These are phyloP conservation scores for Paradoxurus hermaphroditus DNA, from an alignment of 2,113 vertebrate genomes.

Conservation along the genomic window DNA sequence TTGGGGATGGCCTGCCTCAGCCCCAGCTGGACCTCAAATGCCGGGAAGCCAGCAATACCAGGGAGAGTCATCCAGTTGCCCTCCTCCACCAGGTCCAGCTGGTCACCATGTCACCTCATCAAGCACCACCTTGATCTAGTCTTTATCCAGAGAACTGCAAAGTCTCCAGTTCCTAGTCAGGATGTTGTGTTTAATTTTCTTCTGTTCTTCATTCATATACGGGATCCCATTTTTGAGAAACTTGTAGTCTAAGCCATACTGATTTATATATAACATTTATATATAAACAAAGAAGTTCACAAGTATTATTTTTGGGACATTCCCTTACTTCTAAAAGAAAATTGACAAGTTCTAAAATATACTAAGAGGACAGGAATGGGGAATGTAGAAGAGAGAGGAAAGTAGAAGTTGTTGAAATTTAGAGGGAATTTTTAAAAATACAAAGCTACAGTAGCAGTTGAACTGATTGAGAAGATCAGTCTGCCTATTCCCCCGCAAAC, in stretches of 20 bases:
- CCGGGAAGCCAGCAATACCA: slow-evolving; percentile 70
- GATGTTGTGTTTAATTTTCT: slow-evolving; percentile 74
- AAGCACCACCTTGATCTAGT: slow-evolving; percentile 82
- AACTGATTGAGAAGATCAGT: not conserved
- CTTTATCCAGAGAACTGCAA: slow-evolving; percentile 71
- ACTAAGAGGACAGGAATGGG: not conserved
- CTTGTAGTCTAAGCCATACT: slow-evolving; percentile 50
- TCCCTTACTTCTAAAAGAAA: not conserved
- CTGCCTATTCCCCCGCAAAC: not conserved
- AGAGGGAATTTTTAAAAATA: not conserved
- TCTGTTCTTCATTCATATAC: slow-evolving; percentile 83
- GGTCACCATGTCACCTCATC: slow-evolving; percentile 82
- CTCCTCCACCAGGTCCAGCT: slow-evolving; percentile 79
- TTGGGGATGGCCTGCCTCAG: too few relatives aligned
- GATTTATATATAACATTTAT: not conserved
- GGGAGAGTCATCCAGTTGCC: slow-evolving; percentile 79
- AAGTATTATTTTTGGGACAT: not conserved
- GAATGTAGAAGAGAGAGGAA: not conserved
- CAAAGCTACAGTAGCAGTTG: not conserved
- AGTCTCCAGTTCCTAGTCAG: slow-evolving; percentile 69
- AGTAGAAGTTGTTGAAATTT: not conserved
- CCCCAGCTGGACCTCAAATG: too few relatives aligned
- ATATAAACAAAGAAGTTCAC: not conserved
- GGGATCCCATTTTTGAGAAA: slow-evolving; percentile 86
- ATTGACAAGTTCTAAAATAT: not conserved